Evolutionary conservation across 2,113 vertebrate species (phyloP), one percentile per base, ranked within the genome.

Genomic region (Sprattus sprattus): DNA sequence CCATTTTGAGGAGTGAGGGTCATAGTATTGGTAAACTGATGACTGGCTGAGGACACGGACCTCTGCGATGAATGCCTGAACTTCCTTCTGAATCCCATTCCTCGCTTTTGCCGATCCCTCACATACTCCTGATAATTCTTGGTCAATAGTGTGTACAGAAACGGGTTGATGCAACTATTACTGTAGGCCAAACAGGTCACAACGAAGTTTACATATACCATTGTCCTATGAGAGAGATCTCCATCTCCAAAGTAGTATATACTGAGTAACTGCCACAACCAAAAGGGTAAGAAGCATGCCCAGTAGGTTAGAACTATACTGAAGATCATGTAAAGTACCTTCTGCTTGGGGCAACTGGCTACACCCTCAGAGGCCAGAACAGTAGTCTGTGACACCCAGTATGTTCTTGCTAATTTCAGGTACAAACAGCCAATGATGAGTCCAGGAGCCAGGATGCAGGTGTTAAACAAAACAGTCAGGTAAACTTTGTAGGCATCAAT

Each of bases 141-240:
- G 8, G 91, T 90, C 60, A 92, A 83, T 57, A 92, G 78, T 4
- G 90, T 91, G 45, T 91, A 92, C 54, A 91, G 87, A 52, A 92
- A 91, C 7, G 92, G 92, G 60, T 92, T 92, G 71, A 92, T 89
- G 52, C 92, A 92, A 81, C 92, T 92, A 87, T 92, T 92, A 85
- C 91, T 89, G 82, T 92, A 92, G 1, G 91, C 90, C 83, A 92
- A 81, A 50, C 91, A 92, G 2, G 92, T 92, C 71, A 92, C 91
- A 1, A 89, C 52, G 46, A 91, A 88, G 82, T 92, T 92, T 2
- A 92, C 50, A n/a, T 85, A 91, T n/a, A 89, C 85, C 83, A 86
- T 85, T 1, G 91, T 90, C 49, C 81, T 88, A 52, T 86, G 85
- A 10, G 89, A 91, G 18, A 90, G 82, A 6, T 75, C 82, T 11